Conservation (phyloP, 2,888 invertebrate species). For the Cylindroiulus punctatus region DNA sequence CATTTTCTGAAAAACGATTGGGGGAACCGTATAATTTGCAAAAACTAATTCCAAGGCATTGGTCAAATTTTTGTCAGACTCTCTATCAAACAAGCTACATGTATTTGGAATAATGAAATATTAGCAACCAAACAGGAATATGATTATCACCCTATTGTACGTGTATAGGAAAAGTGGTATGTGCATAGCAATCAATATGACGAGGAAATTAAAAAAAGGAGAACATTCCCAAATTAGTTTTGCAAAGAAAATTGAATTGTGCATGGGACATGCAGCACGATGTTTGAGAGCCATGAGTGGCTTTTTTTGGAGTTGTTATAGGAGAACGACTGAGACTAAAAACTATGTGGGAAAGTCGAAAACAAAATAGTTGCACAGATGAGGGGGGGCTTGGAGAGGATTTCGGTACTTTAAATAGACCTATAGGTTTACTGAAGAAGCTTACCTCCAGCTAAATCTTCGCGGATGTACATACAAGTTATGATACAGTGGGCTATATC, state of each 20-base stretch:
- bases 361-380: slow-evolving; percentile 20
- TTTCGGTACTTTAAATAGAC: slow-evolving; percentile 46
- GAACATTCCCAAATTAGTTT: slow-evolving; percentile 22
- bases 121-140: no score
- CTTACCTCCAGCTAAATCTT: slow-evolving; percentile 92
- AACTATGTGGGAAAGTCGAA: slow-evolving; percentile 17
- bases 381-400: slow-evolving; percentile 20
- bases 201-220: no score
- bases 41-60: no score
- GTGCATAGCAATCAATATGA: no score
- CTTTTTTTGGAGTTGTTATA: slow-evolving; percentile 45
- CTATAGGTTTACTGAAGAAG: background rate
- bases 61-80: no score
- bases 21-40: no score
- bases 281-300: background rate
- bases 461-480: slow-evolving; percentile 92
- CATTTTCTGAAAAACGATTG: no score
- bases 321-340: slow-evolving; percentile 29
- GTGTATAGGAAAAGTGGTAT: no score
- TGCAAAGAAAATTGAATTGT: background rate
- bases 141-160: no score
- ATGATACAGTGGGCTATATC: slow-evolving; percentile 96
- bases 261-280: background rate
- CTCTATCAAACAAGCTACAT: no score
- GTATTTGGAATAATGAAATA: no score